These are phyloP conservation scores for Dasypus novemcinctus DNA, from an alignment of 2,113 vertebrate genomes.

Conservation along the genomic window DNA sequence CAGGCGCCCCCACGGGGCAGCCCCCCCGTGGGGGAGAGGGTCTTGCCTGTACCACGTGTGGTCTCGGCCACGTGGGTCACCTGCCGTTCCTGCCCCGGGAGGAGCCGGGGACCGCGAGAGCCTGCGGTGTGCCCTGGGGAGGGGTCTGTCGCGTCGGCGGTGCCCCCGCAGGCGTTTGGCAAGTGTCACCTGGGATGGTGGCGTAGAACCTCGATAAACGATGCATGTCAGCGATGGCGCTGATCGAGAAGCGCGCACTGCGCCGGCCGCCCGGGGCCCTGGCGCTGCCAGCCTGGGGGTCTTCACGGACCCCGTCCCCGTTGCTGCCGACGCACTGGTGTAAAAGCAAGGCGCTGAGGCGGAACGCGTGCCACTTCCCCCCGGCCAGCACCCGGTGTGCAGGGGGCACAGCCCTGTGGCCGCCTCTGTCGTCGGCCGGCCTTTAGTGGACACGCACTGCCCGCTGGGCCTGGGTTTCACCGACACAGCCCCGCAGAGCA, in stretches of 20 bases:
- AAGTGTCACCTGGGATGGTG: conserved; percentile 38
- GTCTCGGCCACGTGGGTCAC: neutral
- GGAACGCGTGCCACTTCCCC: neutral
- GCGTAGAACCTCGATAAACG: conserved; percentile 61
- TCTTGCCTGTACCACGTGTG: neutral
- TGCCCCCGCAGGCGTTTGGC: conserved; percentile 15
- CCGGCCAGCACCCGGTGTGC: neutral
- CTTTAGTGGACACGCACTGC: rapidly evolving
- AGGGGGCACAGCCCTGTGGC: neutral
- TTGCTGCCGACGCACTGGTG: conserved; percentile 54
- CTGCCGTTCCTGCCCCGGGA: rapidly evolving
- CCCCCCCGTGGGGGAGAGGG: neutral
- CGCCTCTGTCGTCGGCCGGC: rapidly evolving
- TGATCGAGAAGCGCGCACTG: conserved; percentile 32
- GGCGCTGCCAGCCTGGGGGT: rapidly evolving
- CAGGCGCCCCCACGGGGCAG: neutral
- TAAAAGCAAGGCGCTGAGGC: conserved; percentile 13
- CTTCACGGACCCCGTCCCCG: conserved; percentile 25
- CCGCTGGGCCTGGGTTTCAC: neutral
- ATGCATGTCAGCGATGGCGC: conserved; percentile 15
- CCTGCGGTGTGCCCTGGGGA: neutral
- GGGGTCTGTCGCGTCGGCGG: neutral
- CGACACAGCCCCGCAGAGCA: neutral
- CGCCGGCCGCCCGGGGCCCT: conserved; percentile 29
- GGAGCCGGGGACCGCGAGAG: too few species aligned